phyloP scores from a whole-genome alignment of 1,140 invertebrate species.

The Oryctes rhinoceros region DNA sequence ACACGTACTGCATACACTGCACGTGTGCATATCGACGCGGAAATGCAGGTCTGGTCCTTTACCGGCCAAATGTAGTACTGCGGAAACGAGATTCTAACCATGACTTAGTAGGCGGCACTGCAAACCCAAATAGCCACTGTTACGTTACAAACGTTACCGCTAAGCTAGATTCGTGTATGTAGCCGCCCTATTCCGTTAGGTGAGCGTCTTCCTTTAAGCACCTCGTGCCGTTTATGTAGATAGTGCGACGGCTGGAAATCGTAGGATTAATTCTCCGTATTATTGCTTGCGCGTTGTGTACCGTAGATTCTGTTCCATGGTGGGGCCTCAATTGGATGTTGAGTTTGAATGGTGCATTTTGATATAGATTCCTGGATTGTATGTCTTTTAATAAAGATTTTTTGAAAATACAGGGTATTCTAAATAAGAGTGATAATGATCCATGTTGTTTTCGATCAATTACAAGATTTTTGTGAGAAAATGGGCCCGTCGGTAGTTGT shows the following conservation, averaged over 20 bases:
- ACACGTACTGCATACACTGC: not conserved
- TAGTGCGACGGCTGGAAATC: not conserved
- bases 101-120: constrained; percentile 11
- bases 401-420: too few relatives aligned
- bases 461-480: too few relatives aligned
- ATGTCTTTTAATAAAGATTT: too few relatives aligned
- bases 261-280: too few relatives aligned
- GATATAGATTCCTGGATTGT: too few relatives aligned
- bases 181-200: not conserved
- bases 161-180: not conserved
- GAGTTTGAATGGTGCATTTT: too few relatives aligned
- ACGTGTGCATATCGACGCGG: not conserved
- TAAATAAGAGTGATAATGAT: too few relatives aligned
- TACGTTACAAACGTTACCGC: not conserved
- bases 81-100: not conserved
- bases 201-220: not conserved
- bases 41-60: not conserved
- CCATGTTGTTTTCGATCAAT: too few relatives aligned
- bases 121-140: not conserved
- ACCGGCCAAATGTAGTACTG: not conserved
- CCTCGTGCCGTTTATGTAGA: not conserved
- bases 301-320: too few relatives aligned
- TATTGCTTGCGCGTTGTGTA: too few relatives aligned
- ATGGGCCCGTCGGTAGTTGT: too few relatives aligned
- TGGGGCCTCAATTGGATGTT: too few relatives aligned